Evolutionary conservation across 2,113 vertebrate species (phyloP).

Genomic region (Emydura subglobosa): DNA sequence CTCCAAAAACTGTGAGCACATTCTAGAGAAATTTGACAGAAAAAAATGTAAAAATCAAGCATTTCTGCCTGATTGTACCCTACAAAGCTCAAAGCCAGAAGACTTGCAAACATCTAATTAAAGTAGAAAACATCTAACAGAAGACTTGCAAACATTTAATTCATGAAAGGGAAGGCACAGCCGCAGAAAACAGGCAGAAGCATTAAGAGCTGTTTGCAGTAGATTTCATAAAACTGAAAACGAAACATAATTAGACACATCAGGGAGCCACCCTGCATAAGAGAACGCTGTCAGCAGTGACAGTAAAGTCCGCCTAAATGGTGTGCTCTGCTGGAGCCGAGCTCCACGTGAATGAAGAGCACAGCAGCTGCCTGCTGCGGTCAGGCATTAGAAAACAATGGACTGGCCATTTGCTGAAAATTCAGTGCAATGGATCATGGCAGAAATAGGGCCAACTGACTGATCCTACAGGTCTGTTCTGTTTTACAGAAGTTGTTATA

Average conservation of each 20-base stretch:
- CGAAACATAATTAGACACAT: slow-evolving; percentile 72
- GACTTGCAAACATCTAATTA: slow-evolving; percentile 71
- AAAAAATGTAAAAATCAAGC: slow-evolving; percentile 31
- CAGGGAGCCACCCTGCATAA: slow-evolving; percentile 68
- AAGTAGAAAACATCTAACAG: slow-evolving; percentile 73
- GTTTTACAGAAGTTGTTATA: not conserved
- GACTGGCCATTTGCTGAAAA: slow-evolving; percentile 39
- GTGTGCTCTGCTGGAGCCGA: slow-evolving; percentile 20
- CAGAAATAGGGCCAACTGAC: not conserved
- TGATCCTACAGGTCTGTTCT: not conserved
- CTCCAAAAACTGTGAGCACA: slow-evolving; percentile 13
- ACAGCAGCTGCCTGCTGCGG: slow-evolving; percentile 54
- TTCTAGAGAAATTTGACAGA: slow-evolving; percentile 43
- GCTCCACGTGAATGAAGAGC: slow-evolving; percentile 36
- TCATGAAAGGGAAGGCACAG: slow-evolving; percentile 58
- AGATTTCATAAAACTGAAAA: slow-evolving; percentile 75
- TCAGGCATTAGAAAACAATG: slow-evolving; percentile 40
- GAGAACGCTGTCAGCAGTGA: slow-evolving; percentile 52
- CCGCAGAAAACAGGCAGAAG: slow-evolving; percentile 60
- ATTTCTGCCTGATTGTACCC: slow-evolving; percentile 46
- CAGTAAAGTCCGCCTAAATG: slow-evolving; percentile 53
- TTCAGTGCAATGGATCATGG: not conserved
- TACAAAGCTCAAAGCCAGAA: slow-evolving; percentile 51
- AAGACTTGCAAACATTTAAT: slow-evolving; percentile 67
- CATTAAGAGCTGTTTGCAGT: slow-evolving; percentile 70